Percentiles rank a stretch among this genome's conserved stretches.
Evolutionary conservation across 2,888 invertebrate genomes (phyloP).

Genomic region (Agapostemon virescens): DNA sequence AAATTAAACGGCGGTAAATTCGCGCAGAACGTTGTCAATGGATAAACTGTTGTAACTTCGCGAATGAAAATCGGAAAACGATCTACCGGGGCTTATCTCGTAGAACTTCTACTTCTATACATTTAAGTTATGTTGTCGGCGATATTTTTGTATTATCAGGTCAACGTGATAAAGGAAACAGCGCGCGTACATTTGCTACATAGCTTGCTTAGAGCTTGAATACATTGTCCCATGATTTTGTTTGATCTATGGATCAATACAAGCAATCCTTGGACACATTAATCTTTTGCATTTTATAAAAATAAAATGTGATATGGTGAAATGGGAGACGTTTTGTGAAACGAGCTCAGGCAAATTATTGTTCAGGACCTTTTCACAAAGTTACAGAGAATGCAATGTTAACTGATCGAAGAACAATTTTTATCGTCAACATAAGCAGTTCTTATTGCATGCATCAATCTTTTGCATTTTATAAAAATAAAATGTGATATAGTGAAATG

Average conservation of each 20-base stretch:
- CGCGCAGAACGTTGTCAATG: neutral
- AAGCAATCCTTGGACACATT: too few species aligned
- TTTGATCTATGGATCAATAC: too few species aligned
- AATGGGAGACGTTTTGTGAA: too few species aligned
- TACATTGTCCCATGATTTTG: too few species aligned
- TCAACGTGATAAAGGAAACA: neutral
- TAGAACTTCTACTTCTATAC: neutral
- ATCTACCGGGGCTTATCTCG: neutral
- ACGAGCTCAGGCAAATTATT: too few species aligned
- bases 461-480: too few species aligned
- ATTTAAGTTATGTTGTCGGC: neutral
- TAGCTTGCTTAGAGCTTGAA: too few species aligned
- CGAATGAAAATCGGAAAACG: neutral
- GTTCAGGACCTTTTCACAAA: too few species aligned
- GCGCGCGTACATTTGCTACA: neutral
- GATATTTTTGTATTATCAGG: neutral
- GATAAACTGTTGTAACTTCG: neutral
- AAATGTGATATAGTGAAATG: too few species aligned
- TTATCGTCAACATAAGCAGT: neutral
- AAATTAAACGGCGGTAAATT: neutral
- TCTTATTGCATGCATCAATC: too few species aligned
- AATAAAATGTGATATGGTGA: too few species aligned
- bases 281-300: too few species aligned
- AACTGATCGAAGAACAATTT: neutral
- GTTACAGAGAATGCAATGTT: neutral